Evolutionary conservation across 1,140 invertebrate species (phyloP), one percentile per base, ranked within the genome.

Genomic region (Adelges cooleyi): DNA sequence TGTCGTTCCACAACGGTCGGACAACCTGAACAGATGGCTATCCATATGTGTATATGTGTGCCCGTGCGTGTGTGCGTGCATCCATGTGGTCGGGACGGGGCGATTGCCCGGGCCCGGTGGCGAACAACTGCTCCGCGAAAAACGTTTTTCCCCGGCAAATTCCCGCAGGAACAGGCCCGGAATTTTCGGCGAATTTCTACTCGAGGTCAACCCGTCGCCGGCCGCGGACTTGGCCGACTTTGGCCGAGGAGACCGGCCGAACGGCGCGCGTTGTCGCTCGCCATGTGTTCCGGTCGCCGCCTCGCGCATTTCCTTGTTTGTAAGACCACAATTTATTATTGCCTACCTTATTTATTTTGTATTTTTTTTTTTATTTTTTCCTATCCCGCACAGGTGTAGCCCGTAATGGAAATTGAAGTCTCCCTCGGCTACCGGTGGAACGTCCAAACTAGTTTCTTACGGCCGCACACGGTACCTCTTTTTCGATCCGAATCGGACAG

Each of bases 1-100:
- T 22, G 42, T 11, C n/a, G 23, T 11, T 5, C 11, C 11, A 5
- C 29, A 33, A 33, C 11, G 29, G 29, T 33, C 29, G 29, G 46
- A 62, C 56, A 25, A 46, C 25, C 56, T 42, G 56, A 62, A 62
- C 56, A 62, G 56, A 62, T 62, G 56, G 56, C 46, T 62, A 48
- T 62, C 56, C 56, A 46, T 62, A 62, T 62, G 42, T 15, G 56
- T 10, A 13, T 23, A 25, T 23, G 40, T 42, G 42, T 42, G 40
- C 44, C 52, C 52, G 44, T 48, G 40, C 46, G 11, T 17, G 10
- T 25, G 15, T 13, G 11, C 17, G 27, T 23, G 5, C 40, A 8
- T 33, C 29, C 29, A 33, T 33, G 29, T 33, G 29, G 29, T 33
- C 29, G 29, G 29, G 29, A n/a, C n/a, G n/a, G 5, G 29, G 29